Evolutionary conservation across 2,797 vertebrate genomes (phyloP).

Genomic region (Gymnoscopelus braueri): DNA sequence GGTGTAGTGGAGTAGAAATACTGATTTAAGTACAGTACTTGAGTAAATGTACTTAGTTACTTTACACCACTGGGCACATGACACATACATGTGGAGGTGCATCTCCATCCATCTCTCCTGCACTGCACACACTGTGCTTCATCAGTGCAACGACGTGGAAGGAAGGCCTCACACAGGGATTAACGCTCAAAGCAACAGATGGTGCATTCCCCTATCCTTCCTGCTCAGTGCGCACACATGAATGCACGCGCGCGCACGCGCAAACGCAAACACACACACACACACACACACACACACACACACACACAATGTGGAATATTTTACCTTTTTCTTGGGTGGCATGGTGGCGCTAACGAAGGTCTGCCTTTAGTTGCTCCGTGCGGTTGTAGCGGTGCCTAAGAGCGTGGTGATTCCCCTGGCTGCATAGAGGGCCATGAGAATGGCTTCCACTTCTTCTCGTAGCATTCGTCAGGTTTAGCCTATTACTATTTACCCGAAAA

Average conservation of each 20-base stretch:
- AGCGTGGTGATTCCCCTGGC: conserved; percentile 49
- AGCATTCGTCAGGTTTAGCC: conserved; percentile 20
- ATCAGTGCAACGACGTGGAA: conserved; percentile 66
- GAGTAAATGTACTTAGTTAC: too few species aligned
- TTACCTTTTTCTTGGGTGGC: conserved; percentile 86
- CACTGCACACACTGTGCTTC: conserved; percentile 23
- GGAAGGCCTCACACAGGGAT: conserved; percentile 77
- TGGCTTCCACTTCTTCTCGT: conserved; percentile 13
- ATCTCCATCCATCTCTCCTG: conserved; percentile 24
- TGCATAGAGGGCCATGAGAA: conserved; percentile 42
- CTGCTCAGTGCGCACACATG: conserved; percentile 35
- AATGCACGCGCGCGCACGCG: conserved; percentile 1
- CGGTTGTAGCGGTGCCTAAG: conserved; percentile 27
- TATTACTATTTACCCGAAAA: too few species aligned
- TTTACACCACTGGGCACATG: conserved; percentile 26
- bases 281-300: neutral
- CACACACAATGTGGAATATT: neutral
- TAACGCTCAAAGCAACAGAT: conserved; percentile 80
- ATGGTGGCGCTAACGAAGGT: conserved; percentile 63
- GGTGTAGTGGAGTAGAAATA: too few species aligned
- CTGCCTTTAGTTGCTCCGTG: conserved; percentile 44
- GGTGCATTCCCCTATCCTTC: conserved; percentile 68
- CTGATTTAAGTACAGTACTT: too few species aligned
- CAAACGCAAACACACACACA: neutral
- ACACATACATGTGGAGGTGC: conserved; percentile 27